Percentiles rank a stretch among this genome's conserved stretches.
phyloP scores from a whole-genome alignment of 1,140 invertebrate genomes.

The Oscheius sp. region DNA sequence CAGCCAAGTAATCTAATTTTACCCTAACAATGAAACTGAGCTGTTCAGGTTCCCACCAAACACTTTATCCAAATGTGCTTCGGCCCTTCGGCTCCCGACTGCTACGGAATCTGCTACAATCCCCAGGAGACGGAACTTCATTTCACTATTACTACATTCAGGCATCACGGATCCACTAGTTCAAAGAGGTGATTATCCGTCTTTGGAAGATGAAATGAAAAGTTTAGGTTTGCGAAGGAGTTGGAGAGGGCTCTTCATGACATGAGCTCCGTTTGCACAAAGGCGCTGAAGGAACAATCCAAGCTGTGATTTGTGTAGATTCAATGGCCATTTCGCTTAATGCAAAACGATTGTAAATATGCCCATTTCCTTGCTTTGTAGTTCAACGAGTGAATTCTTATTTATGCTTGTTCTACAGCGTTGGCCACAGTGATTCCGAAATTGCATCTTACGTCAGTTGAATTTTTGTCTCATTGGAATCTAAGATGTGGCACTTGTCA shows the following conservation, averaged over 20 bases:
- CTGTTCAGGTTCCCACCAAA: constrained; percentile 56
- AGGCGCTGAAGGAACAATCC: constrained; percentile 24
- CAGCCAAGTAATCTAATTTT: constrained; percentile 47
- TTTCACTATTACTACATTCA: constrained; percentile 62
- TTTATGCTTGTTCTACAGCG: no score
- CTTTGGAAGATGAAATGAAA: not conserved
- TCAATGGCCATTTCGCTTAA: no score
- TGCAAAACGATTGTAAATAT: no score
- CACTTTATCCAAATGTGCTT: constrained; percentile 61
- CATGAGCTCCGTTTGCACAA: constrained; percentile 43
- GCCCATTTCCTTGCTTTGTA: no score
- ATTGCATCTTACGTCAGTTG: no score
- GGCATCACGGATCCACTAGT: constrained; percentile 59
- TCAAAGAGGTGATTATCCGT: constrained; percentile 9
- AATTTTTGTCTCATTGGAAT: no score
- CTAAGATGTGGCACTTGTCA: no score
- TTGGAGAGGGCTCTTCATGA: constrained; percentile 44
- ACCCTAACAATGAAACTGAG: not conserved
- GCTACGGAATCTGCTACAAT: constrained; percentile 66
- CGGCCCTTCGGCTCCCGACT: constrained; percentile 63
- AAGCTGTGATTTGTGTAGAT: constrained; percentile 29
- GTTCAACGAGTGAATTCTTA: no score
- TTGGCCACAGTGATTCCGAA: no score
- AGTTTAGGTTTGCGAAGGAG: constrained; percentile 42
- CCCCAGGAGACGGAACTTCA: constrained; percentile 61